A percentile compares a stretch with the other conserved stretches of the same genome.
These are phyloP conservation scores for Pseudochaenichthys georgianus DNA, from an alignment of 2,797 vertebrate species.

Conservation along the genomic window DNA sequence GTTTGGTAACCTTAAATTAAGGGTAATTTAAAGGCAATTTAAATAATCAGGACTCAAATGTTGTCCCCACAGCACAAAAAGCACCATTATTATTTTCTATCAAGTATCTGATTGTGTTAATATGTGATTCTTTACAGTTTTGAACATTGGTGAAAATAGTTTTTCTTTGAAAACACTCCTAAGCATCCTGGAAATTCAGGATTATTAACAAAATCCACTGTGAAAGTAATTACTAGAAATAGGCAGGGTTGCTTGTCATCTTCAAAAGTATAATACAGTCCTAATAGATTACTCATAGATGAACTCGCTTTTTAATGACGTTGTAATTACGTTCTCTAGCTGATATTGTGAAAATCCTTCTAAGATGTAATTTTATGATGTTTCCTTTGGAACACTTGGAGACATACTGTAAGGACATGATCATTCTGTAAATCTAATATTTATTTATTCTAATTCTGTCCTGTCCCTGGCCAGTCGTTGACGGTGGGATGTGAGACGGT, in stretches of 20 bases:
- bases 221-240: neutral
- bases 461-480: slow-evolving; percentile 79
- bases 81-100: too few relatives aligned
- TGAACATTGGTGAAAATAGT: neutral
- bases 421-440: neutral
- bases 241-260: neutral
- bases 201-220: neutral
- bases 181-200: slow-evolving; percentile 1
- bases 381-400: too few relatives aligned
- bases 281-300: neutral
- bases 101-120: slow-evolving; percentile 1
- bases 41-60: neutral
- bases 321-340: neutral
- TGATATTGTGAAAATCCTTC: slow-evolving; percentile 40
- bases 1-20: too few relatives aligned
- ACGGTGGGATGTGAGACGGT: slow-evolving; percentile 93
- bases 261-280: neutral
- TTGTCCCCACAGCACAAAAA: too few relatives aligned
- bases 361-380: neutral
- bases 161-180: neutral
- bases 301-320: slow-evolving; percentile 11
- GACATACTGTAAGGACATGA: neutral
- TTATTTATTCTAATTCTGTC: neutral
- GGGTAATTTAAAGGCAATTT: too few relatives aligned
- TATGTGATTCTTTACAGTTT: slow-evolving; percentile 6